Conservation (phyloP, 2,888 invertebrate species). For the Athalia rosae region DNA sequence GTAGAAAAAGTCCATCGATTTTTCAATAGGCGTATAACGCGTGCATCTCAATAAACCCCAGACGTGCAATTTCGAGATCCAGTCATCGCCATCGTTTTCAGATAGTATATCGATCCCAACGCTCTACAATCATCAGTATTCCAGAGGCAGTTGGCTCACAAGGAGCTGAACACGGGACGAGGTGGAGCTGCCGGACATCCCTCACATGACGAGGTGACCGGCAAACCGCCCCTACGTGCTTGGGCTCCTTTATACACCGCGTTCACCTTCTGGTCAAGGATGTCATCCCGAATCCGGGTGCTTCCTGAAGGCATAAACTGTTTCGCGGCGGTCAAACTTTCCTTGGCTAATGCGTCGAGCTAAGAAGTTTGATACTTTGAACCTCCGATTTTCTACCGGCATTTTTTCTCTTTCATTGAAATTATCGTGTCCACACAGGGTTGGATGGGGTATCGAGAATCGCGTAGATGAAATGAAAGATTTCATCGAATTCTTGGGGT, state of each 20-base stretch:
- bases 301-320: slow-evolving; percentile 36
- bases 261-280: slow-evolving; percentile 13
- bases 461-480: background rate
- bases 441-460: background rate
- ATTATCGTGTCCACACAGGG: background rate
- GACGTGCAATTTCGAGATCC: slow-evolving; percentile 18
- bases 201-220: slow-evolving; percentile 64
- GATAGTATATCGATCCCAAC: slow-evolving; percentile 6
- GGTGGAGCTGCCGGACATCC: slow-evolving; percentile 59
- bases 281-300: slow-evolving; percentile 31
- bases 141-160: slow-evolving; percentile 58
- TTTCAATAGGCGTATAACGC: no score
- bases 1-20: background rate
- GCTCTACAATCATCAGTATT: slow-evolving; percentile 56
- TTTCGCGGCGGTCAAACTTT: slow-evolving; percentile 13
- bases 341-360: slow-evolving; percentile 4
- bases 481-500: background rate
- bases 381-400: background rate
- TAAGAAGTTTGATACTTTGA: background rate
- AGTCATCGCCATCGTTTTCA: background rate
- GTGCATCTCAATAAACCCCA: no score
- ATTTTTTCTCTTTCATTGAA: background rate
- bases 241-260: slow-evolving; percentile 62
- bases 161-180: slow-evolving; percentile 63
- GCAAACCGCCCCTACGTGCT: slow-evolving; percentile 68